Evolutionary conservation across 2,888 invertebrate genomes (phyloP), one percentile per base, ranked within the genome.

Genomic region (Amphipyra berbera): DNA sequence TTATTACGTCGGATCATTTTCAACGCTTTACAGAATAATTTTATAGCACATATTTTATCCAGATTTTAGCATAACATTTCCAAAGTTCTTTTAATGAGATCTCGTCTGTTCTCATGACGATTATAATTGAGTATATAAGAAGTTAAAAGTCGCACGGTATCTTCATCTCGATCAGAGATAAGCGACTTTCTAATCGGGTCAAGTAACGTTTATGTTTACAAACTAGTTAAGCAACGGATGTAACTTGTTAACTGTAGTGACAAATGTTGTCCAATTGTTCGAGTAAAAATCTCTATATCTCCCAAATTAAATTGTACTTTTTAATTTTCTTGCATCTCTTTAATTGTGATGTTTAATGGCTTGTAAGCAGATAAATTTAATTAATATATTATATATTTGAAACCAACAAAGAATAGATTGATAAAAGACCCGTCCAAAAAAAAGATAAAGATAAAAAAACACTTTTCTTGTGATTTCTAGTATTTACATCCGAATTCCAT

Each of bases 181-280:
- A 87, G 87, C 82, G 69, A 88, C 89, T 90, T 89, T 90, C 89
- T 88, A 92, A 92, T 92, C 90, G 87, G 90, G 90, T 85, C 92
- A 87, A 87, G 82, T 90, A 91, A 90, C 91, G 90, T 92, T 90
- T 83, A 83, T 83, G 86, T 87, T 87, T 87, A 88, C 88, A 88
- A 90, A 88, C 90, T 88, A 86, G 90, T 90, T 88, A 84, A 83
- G 82, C 84, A 85, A 85, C 89, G 88, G 89, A 89, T 87, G 87
- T 88, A 82, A 85, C 85, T 84, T 78, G 84, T 88, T 82, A 76
- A 64, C 60, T 52, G 61, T 73, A 67, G 79, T 78, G 84, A 88
- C 84, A 89, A 87, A 88, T 85, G 82, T 84, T 82, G 77, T 82
- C 77, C 82, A 78, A 86, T 86, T 86, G 84, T 84, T 81, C 61